phyloP scores from a whole-genome alignment of 2,797 vertebrate genomes.

The Streptopelia turtur region DNA sequence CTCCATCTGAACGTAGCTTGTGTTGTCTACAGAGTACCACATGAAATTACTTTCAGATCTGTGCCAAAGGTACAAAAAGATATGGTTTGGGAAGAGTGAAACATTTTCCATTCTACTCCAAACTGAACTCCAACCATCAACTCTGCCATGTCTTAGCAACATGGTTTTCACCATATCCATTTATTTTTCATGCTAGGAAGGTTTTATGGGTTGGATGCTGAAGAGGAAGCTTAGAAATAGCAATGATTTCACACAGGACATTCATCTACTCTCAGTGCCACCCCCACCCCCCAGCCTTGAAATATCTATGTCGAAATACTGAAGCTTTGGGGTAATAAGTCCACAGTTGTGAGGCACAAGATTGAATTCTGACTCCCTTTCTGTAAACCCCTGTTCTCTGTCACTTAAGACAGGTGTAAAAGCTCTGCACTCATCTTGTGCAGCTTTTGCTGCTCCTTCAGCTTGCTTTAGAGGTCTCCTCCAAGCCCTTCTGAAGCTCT shows the following conservation, averaged over 20 bases:
- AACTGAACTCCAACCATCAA: background rate
- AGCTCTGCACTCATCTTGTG: background rate
- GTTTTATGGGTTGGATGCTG: background rate
- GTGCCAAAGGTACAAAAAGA: background rate
- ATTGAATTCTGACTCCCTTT: background rate
- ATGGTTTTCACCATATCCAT: background rate
- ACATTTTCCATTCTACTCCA: background rate
- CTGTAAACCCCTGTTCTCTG: background rate
- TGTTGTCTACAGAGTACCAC: background rate
- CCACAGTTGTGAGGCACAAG: background rate
- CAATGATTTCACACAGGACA: background rate
- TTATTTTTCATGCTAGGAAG: background rate
- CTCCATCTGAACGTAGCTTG: rapidly evolving
- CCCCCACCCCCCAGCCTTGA: background rate
- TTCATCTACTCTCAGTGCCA: background rate
- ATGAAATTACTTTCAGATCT: background rate
- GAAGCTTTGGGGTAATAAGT: background rate
- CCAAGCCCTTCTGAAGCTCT: background rate
- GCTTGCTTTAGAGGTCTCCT: background rate
- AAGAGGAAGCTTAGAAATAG: background rate
- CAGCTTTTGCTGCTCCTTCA: background rate
- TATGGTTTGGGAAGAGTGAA: background rate
- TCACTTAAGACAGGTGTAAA: background rate
- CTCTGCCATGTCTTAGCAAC: background rate
- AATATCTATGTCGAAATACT: background rate